A percentile compares a stretch with the other conserved stretches of the same genome.
phyloP scores from a whole-genome alignment of 2,888 invertebrate species.

The Ametastegia equiseti region DNA sequence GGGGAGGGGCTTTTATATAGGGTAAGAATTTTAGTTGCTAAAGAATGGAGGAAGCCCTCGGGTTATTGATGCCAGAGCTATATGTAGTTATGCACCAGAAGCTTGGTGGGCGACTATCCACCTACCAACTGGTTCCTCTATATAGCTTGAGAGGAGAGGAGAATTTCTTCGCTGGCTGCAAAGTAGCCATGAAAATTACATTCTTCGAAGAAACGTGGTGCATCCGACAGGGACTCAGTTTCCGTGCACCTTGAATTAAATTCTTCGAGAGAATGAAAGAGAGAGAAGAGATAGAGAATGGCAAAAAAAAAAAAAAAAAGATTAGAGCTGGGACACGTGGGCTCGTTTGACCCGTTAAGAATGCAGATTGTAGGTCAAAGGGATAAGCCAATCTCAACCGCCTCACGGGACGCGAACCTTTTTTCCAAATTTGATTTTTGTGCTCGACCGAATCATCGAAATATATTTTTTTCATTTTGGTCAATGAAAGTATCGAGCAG shows the following conservation, averaged over 20 bases:
- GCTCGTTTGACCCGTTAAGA: not conserved
- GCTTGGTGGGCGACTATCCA: not conserved
- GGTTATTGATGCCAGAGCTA: not conserved
- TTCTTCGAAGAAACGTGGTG: conserved; percentile 62
- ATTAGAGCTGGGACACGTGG: not conserved
- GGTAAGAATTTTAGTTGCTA: conserved; percentile 11
- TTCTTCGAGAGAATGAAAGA: conserved; percentile 35
- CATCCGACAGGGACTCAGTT: conserved; percentile 39
- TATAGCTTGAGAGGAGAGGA: too few species aligned
- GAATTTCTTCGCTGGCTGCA: conserved; percentile 2
- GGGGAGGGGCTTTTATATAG: too few species aligned
- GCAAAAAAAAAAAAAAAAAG: not conserved
- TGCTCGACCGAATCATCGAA: too few species aligned
- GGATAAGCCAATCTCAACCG: not conserved
- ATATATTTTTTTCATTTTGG: too few species aligned
- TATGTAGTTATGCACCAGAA: too few species aligned
- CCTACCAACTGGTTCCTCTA: not conserved
- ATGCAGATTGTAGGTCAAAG: not conserved
- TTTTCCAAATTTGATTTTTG: too few species aligned
- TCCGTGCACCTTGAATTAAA: conserved; percentile 42
- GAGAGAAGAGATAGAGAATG: not conserved
- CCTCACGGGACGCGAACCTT: too few species aligned
- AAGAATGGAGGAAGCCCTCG: not conserved
- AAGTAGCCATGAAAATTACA: conserved; percentile 66
- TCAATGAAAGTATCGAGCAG: too few species aligned